These are phyloP conservation scores for Agriopis aurantiaria DNA, from an alignment of 2,888 invertebrate genomes.

Conservation along the genomic window DNA sequence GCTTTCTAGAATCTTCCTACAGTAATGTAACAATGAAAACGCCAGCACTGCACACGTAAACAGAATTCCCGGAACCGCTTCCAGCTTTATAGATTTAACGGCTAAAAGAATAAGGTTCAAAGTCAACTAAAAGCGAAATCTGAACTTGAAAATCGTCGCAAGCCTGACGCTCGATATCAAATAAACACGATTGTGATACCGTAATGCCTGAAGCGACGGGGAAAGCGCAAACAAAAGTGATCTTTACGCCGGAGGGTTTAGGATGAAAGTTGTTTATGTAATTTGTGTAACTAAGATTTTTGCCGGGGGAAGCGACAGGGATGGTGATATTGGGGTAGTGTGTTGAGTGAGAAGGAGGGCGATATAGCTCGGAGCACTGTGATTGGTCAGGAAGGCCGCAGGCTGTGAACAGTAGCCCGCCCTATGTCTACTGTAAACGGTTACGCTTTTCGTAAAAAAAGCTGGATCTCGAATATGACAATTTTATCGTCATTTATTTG, in stretches of 20 bases:
- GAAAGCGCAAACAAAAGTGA: constrained; percentile 55
- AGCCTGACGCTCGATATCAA: constrained; percentile 86
- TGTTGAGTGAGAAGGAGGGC: constrained; percentile 64
- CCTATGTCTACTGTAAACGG: constrained; percentile 86
- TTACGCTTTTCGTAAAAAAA: constrained; percentile 68
- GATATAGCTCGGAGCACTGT: constrained; percentile 86
- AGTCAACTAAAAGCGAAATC: constrained; percentile 77
- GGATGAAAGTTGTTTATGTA: constrained; percentile 61
- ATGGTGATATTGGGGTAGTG: constrained; percentile 64
- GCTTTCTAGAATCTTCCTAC: constrained; percentile 43
- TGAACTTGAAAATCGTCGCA: constrained; percentile 86
- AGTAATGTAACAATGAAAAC: constrained; percentile 85
- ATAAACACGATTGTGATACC: constrained; percentile 73
- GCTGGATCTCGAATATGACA: constrained; percentile 51
- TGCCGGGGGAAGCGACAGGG: constrained; percentile 82
- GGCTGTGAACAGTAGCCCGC: constrained; percentile 87
- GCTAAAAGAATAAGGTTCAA: constrained; percentile 72
- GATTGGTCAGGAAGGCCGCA: constrained; percentile 87
- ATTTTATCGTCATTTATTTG: constrained; percentile 6
- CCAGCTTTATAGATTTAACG: constrained; percentile 68
- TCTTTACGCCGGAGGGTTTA: constrained; percentile 56
- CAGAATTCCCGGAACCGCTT: constrained; percentile 74
- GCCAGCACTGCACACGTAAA: constrained; percentile 85
- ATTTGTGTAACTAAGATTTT: constrained; percentile 74
- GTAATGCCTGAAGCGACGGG: constrained; percentile 72